Percentiles rank a stretch among this genome's conserved stretches.
Evolutionary conservation across 2,797 vertebrate genomes (phyloP).

Genomic region (Tachyglossus aculeatus): DNA sequence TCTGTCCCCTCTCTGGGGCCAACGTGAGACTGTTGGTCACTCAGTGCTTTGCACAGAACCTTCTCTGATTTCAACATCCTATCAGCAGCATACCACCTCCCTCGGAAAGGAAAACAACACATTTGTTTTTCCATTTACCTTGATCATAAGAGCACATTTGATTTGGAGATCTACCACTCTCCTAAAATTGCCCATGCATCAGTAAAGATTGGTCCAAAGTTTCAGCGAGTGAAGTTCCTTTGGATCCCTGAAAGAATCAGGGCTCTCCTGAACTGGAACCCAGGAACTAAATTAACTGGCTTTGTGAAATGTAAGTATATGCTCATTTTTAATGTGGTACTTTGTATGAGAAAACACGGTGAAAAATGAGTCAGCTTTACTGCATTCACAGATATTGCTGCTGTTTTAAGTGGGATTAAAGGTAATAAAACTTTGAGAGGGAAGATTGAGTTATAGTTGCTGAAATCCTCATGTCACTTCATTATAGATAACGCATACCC

Average conservation of each 20-base stretch:
- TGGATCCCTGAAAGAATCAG: neutral
- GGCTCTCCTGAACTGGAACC: neutral
- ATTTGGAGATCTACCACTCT: too few relatives aligned
- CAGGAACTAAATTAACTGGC: neutral
- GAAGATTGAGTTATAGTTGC: slow-evolving; percentile 33
- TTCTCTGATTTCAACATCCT: too few relatives aligned
- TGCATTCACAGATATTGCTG: neutral
- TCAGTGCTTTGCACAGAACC: too few relatives aligned
- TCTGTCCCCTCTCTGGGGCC: too few relatives aligned
- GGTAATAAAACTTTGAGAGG: slow-evolving; percentile 35
- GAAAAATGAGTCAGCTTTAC: slow-evolving; percentile 20
- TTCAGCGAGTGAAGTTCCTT: too few relatives aligned
- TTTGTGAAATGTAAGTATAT: slow-evolving; percentile 8
- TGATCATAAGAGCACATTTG: too few relatives aligned
- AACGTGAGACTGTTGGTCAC: too few relatives aligned
- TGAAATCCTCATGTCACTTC: slow-evolving; percentile 19
- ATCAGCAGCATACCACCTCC: too few relatives aligned
- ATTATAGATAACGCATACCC: slow-evolving; percentile 1
- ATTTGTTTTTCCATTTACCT: too few relatives aligned
- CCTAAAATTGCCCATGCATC: too few relatives aligned
- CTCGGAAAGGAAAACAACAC: too few relatives aligned
- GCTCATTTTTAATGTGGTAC: neutral
- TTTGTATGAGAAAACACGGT: neutral
- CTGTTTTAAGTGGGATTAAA: slow-evolving; percentile 20
- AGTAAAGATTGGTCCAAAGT: too few relatives aligned